These are phyloP conservation scores for Corapipo altera DNA, from an alignment of 2,113 vertebrate genomes.

Conservation along the genomic window DNA sequence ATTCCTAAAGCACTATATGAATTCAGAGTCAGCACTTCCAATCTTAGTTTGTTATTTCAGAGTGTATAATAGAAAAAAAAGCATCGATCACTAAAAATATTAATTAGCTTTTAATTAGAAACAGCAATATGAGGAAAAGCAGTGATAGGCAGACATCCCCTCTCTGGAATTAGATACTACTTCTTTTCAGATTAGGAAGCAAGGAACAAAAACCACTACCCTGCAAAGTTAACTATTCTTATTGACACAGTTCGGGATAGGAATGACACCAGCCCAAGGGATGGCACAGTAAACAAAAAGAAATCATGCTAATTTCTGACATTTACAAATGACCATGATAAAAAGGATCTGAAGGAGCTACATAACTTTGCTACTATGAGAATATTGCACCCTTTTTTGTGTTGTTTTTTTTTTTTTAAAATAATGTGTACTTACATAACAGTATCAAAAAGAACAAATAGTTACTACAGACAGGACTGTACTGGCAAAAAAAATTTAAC, in stretches of 20 bases:
- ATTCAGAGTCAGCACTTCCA: not conserved
- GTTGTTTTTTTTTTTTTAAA: not conserved
- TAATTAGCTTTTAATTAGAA: conserved; percentile 55
- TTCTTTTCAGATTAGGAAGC: conserved; percentile 30
- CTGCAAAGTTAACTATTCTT: not conserved
- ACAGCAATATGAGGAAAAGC: not conserved
- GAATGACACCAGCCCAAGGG: not conserved
- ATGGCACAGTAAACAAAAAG: not conserved
- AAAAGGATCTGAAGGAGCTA: not conserved
- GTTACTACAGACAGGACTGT: not conserved
- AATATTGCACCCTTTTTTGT: not conserved
- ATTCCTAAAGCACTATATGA: not conserved
- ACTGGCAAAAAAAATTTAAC: conserved; percentile 75
- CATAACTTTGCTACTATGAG: not conserved
- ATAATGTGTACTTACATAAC: not conserved
- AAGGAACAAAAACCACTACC: not conserved
- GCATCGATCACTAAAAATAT: not conserved
- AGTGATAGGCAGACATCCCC: not conserved
- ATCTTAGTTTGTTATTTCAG: not conserved
- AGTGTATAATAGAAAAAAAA: not conserved
- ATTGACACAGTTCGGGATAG: not conserved
- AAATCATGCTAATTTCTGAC: not conserved
- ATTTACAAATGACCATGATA: not conserved
- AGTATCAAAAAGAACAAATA: conserved; percentile 27
- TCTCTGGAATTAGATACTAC: conserved; percentile 25